Percentiles rank a stretch among this genome's conserved stretches.
phyloP scores from a whole-genome alignment of 2,888 invertebrate genomes.

The Tricholauxania praeusta region DNA sequence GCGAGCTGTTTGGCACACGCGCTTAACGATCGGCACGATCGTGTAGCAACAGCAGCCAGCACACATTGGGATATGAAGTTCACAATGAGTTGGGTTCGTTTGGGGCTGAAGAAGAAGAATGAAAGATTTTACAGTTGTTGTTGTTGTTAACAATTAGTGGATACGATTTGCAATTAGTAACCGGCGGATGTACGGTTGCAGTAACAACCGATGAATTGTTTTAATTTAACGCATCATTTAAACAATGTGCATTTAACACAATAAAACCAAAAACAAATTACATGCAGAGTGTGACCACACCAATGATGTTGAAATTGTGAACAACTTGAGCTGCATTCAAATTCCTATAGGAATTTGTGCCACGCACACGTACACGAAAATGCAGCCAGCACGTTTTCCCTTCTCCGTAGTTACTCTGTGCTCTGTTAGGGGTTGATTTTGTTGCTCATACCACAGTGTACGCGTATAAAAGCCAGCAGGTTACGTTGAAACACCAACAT shows the following conservation, averaged over 20 bases:
- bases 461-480: slow-evolving; percentile 44
- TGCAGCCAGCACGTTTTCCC: slow-evolving; percentile 25
- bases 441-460: slow-evolving; percentile 21
- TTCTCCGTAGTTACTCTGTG: slow-evolving; percentile 24
- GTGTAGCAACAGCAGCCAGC: neutral
- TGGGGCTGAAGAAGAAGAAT: neutral
- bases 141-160: too few relatives aligned
- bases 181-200: neutral
- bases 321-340: neutral
- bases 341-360: slow-evolving; percentile 40
- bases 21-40: slow-evolving; percentile 41
- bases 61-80: neutral
- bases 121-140: too few relatives aligned
- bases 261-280: too few relatives aligned
- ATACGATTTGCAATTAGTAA: too few relatives aligned
- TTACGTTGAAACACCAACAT: slow-evolving; percentile 42
- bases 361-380: slow-evolving; percentile 32
- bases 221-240: slow-evolving; percentile 25
- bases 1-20: slow-evolving; percentile 42
- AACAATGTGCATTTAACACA: neutral
- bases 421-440: slow-evolving; percentile 46
- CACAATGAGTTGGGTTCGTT: neutral
- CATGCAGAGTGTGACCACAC: too few relatives aligned
- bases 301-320: too few relatives aligned
- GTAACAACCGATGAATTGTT: neutral